These are phyloP conservation scores for Balearica regulorum DNA, from an alignment of 2,797 vertebrate genomes.

Conservation along the genomic window DNA sequence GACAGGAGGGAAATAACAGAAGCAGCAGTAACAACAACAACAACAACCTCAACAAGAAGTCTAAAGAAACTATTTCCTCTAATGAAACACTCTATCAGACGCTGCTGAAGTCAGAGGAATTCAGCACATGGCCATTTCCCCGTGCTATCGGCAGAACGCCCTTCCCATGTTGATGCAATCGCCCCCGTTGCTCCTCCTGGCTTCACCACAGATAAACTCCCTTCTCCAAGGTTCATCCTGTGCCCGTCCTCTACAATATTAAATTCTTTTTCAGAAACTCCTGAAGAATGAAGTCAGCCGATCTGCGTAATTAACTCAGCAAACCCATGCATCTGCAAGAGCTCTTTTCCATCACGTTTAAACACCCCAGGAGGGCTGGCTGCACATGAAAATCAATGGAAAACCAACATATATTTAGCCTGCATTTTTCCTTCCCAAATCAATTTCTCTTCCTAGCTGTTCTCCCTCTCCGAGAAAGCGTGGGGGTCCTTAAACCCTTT, in stretches of 20 bases:
- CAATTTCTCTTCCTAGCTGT: neutral
- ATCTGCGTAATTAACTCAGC: neutral
- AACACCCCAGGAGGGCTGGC: neutral
- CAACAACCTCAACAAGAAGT: neutral
- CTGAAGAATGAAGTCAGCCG: neutral
- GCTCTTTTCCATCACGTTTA: neutral
- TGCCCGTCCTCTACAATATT: fast-evolving
- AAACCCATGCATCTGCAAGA: neutral
- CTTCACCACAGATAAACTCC: neutral
- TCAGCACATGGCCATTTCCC: neutral
- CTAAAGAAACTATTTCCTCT: neutral
- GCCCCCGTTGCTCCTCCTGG: neutral
- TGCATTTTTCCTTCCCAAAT: neutral
- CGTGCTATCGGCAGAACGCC: neutral
- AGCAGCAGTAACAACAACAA: neutral
- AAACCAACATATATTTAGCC: neutral
- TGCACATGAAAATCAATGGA: neutral
- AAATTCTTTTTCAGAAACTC: neutral
- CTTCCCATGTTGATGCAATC: neutral
- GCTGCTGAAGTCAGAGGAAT: neutral
- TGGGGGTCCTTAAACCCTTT: neutral
- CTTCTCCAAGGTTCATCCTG: neutral
- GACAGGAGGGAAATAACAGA: neutral
- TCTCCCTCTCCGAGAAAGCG: neutral
- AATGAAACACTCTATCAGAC: fast-evolving